These are phyloP conservation scores for Triplophysa bombifrons DNA, from an alignment of 2,797 vertebrate genomes.

Conservation along the genomic window DNA sequence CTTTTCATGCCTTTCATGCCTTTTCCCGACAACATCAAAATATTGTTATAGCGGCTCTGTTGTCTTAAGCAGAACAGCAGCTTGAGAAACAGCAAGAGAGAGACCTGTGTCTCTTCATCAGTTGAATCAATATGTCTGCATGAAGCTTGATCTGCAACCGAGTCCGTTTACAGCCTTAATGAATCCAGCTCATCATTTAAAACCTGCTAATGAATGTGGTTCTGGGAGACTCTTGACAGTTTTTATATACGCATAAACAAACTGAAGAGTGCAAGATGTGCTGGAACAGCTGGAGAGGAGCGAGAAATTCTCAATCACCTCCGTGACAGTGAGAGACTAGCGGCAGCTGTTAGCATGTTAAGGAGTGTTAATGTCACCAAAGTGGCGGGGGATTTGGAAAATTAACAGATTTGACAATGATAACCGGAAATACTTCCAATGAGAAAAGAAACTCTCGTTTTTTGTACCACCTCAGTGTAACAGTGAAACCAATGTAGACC, in stretches of 20 bases:
- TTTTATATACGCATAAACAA: background rate
- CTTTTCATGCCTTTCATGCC: too few relatives aligned
- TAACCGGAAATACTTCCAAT: background rate
- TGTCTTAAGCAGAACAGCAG: background rate
- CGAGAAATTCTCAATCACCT: conserved; percentile 1
- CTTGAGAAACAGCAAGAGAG: conserved; percentile 5
- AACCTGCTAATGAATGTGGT: conserved; percentile 28
- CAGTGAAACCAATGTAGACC: too few relatives aligned
- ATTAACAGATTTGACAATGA: background rate
- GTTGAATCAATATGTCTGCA: conserved; percentile 18
- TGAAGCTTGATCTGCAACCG: background rate
- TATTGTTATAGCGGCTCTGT: conserved; percentile 1
- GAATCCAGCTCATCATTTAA: conserved; percentile 21
- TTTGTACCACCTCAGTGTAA: too few relatives aligned
- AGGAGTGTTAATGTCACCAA: background rate
- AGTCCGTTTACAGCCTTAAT: conserved; percentile 22
- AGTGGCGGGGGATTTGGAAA: background rate
- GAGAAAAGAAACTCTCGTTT: background rate
- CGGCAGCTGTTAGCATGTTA: conserved; percentile 24
- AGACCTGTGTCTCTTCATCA: background rate
- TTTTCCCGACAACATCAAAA: conserved; percentile 10
- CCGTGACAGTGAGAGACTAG: background rate
- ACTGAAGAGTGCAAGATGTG: background rate
- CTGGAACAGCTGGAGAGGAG: conserved; percentile 15
- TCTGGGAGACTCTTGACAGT: background rate